Evolutionary conservation across 1,140 invertebrate species (phyloP), one percentile per base, ranked within the genome.

Genomic region (Chrysoperla carnea): DNA sequence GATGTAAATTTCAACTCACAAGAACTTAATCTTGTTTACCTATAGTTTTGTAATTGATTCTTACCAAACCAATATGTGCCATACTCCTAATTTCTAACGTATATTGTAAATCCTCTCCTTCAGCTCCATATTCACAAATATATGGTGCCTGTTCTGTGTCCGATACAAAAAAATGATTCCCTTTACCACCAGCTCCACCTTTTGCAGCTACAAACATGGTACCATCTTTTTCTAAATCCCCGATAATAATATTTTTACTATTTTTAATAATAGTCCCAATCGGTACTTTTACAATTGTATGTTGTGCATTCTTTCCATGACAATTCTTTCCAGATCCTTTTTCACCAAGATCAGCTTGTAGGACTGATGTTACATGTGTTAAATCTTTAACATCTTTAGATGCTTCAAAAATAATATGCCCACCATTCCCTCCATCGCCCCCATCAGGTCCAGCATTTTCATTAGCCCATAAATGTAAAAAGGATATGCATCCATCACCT

Each of bases 371-470:
- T 36, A 92, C 52, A 53, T 82, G 67, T 42, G 70, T 70, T n/a
- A 95, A 68, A 52, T 84, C 86, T 46, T 75, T 84, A 5, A 78
- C 66, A 51, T 76, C 68, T 35, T 58, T 57, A 7, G 70, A 68
- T 12, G 81, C 81, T 68, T 83, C 62, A 52, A 96, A 88, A 39
- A 99, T 75, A 2, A 99, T 81, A 68, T 98, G 94, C 0, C 87
- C 94, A n/a, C 95, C 95, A 57, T 92, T 76, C 1, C 95, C 95
- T 8, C 94, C 95, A 66, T 98, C 87, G 1, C 93, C 95, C 5
- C 94, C 94, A 65, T 93, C 87, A 1, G 94, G 93, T 6, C 95
- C 95, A 1, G 84, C 93, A 45, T 68, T 70, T 48, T 91, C 87
- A 54, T 92, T 91, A 12, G 64, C 64, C 66, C 72, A 89, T 8